Base-by-base conservation (phyloP, 2,797 vertebrate species). In the Coreius guichenoti region DNA sequence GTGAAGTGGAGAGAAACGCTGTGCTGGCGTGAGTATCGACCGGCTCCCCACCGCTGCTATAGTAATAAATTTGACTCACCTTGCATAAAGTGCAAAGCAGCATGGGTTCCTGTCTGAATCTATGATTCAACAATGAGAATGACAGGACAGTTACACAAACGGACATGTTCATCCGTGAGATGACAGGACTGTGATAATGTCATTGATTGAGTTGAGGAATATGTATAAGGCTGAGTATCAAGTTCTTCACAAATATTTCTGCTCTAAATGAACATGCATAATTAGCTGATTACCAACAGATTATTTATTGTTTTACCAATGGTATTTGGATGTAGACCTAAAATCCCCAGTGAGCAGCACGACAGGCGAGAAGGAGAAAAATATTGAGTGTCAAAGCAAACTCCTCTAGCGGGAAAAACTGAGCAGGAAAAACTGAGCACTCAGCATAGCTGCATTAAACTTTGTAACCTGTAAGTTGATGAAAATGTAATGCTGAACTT, bases 31-130 rank as follows among this genome's bases (percentile, higher is more conserved):
- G 29, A 63, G 45, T 82, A 93, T 92, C 80, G 92, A 92, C 86
- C 81, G 26, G 43, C 33, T 68, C 81, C 47, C 92, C 75, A 33
- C 91, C 90, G 92, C 92, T 87, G 92, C 91, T 89, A 56, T 74
- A 92, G 91, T 91, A 89, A 92, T 88, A 85, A 90, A 94, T 93
- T 68, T 88, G 92, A 94, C 90, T 90, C 86, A 89, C 87, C 87
- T 92, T 90, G 86, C 88, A 86, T 76, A 77, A 69, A 76, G 75
- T 87, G 88, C 82, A 80, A 90, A 90, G 86, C 85, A 90, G 84
- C 84, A 47, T 65, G 86, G 75, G 69, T 76, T 61, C 49, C 91
- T 93, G 92, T 93, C 93, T 80, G 84, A 88, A 92, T 90, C 86
- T 87, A 92, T 95, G 90, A 93, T 36, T 86, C 79, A 90, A 86